These are phyloP conservation scores for Hyaena hyaena DNA, from an alignment of 2,113 vertebrate species.

Conservation along the genomic window DNA sequence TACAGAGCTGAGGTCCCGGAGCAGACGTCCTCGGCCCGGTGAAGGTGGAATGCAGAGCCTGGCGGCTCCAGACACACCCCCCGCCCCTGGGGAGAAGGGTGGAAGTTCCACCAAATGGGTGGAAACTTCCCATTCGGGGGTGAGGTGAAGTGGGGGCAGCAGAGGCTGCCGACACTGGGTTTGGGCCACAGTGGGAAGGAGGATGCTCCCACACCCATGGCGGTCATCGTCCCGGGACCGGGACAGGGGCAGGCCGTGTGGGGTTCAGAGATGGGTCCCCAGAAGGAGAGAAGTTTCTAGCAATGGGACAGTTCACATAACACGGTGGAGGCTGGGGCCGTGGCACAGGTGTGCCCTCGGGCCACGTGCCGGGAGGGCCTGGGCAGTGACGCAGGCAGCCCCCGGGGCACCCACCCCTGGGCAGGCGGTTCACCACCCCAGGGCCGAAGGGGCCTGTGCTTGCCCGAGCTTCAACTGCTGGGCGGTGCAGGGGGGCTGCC, in stretches of 20 bases:
- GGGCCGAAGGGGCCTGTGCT: too few species aligned
- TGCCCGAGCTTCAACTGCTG: too few species aligned
- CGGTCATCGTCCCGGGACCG: not conserved
- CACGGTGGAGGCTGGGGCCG: accelerated
- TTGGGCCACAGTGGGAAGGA: not conserved
- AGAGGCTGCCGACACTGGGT: accelerated
- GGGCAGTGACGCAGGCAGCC: not conserved
- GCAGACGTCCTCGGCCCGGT: not conserved
- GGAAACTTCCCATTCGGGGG: not conserved
- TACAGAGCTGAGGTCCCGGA: not conserved
- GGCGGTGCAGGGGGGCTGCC: not conserved
- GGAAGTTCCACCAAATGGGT: too few species aligned
- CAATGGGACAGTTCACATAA: not conserved
- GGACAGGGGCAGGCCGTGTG: not conserved
- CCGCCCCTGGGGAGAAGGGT: not conserved
- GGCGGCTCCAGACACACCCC: too few species aligned
- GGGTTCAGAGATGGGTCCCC: not conserved
- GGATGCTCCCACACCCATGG: accelerated
- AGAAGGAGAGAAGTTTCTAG: not conserved
- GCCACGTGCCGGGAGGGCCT: not conserved
- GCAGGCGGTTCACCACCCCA: not conserved
- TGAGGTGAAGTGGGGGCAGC: not conserved
- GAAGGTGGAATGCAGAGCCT: not conserved
- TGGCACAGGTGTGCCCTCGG: accelerated
- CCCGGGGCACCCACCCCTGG: accelerated